phyloP scores from a whole-genome alignment of 1,140 invertebrate species.

The Elymnias hypermnestra region DNA sequence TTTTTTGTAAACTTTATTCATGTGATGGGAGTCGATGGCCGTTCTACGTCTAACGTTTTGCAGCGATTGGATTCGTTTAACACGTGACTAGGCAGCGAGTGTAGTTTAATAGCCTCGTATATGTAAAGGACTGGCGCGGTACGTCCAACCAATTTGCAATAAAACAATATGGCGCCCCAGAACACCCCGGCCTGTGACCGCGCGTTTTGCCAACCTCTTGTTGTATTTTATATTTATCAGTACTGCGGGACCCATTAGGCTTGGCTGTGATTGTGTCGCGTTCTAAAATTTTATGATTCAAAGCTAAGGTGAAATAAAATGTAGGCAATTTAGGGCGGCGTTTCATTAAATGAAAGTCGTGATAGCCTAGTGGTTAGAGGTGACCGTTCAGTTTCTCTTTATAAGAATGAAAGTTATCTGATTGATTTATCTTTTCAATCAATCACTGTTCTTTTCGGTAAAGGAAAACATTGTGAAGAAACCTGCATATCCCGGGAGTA shows the following conservation, averaged over 20 bases:
- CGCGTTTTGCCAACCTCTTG: slow-evolving; percentile 28
- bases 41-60: slow-evolving; percentile 51
- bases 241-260: slow-evolving; percentile 43
- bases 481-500: too few species aligned
- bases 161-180: slow-evolving; percentile 68
- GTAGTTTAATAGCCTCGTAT: slow-evolving; percentile 72
- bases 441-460: too few species aligned
- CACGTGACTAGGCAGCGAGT: slow-evolving; percentile 64
- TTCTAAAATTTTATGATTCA: slow-evolving; percentile 34
- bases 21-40: slow-evolving; percentile 31
- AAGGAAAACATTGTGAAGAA: too few species aligned
- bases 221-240: slow-evolving; percentile 56
- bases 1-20: background rate
- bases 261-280: slow-evolving; percentile 47
- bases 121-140: slow-evolving; percentile 70
- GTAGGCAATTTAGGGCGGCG: too few species aligned
- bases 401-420: too few species aligned
- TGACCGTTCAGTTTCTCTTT: too few species aligned
- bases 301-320: slow-evolving; percentile 40
- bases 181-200: slow-evolving; percentile 44
- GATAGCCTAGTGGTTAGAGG: too few species aligned
- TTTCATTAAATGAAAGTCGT: too few species aligned
- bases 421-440: too few species aligned
- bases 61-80: slow-evolving; percentile 68
- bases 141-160: slow-evolving; percentile 73